phyloP scores from a whole-genome alignment of 2,888 invertebrate species.

The Doris montereyensis region DNA sequence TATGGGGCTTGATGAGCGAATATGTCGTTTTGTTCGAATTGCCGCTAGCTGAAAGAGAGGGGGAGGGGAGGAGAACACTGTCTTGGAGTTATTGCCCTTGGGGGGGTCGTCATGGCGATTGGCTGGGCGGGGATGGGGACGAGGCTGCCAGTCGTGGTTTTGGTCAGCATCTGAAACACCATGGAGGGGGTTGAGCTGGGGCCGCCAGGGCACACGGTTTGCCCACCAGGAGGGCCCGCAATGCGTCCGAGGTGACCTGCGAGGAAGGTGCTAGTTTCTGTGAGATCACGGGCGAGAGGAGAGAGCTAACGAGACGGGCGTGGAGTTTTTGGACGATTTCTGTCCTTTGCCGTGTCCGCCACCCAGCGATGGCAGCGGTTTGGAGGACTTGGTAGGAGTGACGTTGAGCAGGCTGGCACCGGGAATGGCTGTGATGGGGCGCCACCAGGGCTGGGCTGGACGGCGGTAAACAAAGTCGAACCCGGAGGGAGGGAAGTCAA shows the following conservation, averaged over 20 bases:
- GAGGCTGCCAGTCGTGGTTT: conserved; percentile 33
- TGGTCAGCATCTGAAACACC: conserved; percentile 18
- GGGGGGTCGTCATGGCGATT: conserved; percentile 21
- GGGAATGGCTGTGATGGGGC: background rate
- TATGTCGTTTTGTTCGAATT: conserved; percentile 8
- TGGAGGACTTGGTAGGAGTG: background rate
- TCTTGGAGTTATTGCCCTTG: background rate
- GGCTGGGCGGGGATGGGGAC: conserved; percentile 33
- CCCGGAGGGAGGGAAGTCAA: conserved; percentile 25
- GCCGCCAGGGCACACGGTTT: too few species aligned
- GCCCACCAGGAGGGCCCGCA: conserved; percentile 41
- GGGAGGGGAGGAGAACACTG: background rate
- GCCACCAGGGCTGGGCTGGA: background rate
- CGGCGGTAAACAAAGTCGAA: conserved; percentile 34
- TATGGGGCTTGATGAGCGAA: conserved; percentile 32
- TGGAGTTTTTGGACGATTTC: too few species aligned
- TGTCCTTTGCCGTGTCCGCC: too few species aligned
- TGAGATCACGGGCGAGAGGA: too few species aligned
- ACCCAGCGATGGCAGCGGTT: background rate
- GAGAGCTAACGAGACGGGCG: too few species aligned
- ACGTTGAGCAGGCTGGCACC: background rate
- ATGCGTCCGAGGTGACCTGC: conserved; percentile 33
- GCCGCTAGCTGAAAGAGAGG: background rate
- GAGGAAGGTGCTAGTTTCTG: background rate
- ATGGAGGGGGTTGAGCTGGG: background rate